These are phyloP conservation scores for Masticophis lateralis DNA, from an alignment of 2,797 vertebrate species.

Conservation along the genomic window DNA sequence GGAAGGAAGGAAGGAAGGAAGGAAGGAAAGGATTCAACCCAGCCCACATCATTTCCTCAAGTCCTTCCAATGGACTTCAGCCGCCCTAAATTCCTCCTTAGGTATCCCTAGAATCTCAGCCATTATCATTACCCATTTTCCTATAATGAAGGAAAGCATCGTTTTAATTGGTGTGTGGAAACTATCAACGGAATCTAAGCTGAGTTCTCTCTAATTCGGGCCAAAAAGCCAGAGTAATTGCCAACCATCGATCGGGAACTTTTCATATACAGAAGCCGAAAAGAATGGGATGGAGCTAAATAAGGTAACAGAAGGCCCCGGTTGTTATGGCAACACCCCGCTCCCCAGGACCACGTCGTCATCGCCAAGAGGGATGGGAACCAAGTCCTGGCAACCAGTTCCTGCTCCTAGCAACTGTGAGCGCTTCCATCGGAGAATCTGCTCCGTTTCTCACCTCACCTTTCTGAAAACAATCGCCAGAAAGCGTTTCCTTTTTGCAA, in stretches of 20 bases:
- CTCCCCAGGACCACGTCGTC: background rate
- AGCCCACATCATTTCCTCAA: background rate
- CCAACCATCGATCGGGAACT: background rate
- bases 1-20: background rate
- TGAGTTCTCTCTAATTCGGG: background rate
- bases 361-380: background rate
- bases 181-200: background rate
- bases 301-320: background rate
- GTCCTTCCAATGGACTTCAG: background rate
- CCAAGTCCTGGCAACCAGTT: constrained; percentile 5
- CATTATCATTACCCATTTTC: background rate
- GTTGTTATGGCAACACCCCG: constrained; percentile 4
- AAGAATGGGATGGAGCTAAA: background rate
- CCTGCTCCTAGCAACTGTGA: constrained; percentile 25
- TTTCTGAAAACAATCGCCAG: background rate
- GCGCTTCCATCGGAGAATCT: background rate
- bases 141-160: background rate
- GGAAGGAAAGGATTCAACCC: background rate
- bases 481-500: background rate
- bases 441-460: background rate
- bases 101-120: no score
- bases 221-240: background rate
- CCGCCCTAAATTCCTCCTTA: background rate
- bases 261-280: background rate
- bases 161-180: no score